phyloP scores from a whole-genome alignment of 2,888 invertebrate genomes.

The Eupithecia exiguata region DNA sequence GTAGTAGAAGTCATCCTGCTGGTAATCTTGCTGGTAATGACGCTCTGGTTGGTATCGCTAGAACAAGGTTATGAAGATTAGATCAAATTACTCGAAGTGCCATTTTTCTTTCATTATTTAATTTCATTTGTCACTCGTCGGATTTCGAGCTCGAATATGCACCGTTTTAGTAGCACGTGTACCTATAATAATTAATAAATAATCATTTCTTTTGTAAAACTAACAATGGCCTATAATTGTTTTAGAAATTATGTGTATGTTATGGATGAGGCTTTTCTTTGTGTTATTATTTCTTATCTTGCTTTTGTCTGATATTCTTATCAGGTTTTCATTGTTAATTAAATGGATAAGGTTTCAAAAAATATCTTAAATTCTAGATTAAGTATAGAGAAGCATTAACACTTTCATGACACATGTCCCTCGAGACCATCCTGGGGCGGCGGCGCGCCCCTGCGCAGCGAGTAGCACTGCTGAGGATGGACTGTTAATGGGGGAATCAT shows the following conservation, averaged over 20 bases:
- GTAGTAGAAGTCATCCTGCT: slow-evolving; percentile 60
- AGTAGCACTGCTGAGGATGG: too few relatives aligned
- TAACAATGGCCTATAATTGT: too few relatives aligned
- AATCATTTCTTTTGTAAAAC: background rate
- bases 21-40: slow-evolving; percentile 53
- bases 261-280: too few relatives aligned
- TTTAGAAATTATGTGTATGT: too few relatives aligned
- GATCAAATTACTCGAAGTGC: background rate
- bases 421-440: too few relatives aligned
- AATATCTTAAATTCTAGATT: background rate
- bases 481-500: background rate
- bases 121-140: background rate
- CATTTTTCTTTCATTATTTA: background rate
- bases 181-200: too few relatives aligned
- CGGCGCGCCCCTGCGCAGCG: too few relatives aligned
- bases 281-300: too few relatives aligned
- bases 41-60: slow-evolving; percentile 71
- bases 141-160: background rate
- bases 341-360: background rate
- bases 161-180: background rate
- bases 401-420: too few relatives aligned
- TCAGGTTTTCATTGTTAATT: background rate
- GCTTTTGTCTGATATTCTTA: too few relatives aligned
- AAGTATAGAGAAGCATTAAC: background rate
- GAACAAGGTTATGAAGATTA: slow-evolving; percentile 6